Evolutionary conservation across 2,797 vertebrate genomes (phyloP).

Genomic region (Lacerta viridis): DNA sequence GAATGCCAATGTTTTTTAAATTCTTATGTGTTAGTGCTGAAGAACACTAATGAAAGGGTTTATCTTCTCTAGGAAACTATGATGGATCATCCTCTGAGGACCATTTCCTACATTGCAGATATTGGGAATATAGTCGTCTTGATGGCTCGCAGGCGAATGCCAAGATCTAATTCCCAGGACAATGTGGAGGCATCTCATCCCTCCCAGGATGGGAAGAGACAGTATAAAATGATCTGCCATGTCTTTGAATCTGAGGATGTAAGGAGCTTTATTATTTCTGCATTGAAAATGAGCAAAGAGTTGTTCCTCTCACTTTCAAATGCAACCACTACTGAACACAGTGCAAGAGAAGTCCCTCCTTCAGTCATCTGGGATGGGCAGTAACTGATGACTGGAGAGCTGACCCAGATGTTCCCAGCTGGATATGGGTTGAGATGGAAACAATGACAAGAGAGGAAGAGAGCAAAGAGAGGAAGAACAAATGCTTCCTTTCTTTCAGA

Average conservation of each 20-base stretch:
- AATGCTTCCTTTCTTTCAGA: neutral
- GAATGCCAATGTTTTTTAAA: conserved; percentile 16
- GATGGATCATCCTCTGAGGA: conserved; percentile 96
- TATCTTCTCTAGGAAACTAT: conserved; percentile 89
- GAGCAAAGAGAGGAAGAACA: neutral
- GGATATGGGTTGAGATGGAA: neutral
- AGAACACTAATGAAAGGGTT: conserved; percentile 4
- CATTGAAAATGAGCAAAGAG: conserved; percentile 30
- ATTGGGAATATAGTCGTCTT: conserved; percentile 96
- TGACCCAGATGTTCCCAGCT: neutral
- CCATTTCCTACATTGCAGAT: conserved; percentile 98
- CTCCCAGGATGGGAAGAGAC: conserved; percentile 91
- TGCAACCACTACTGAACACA: neutral
- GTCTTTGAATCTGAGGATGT: conserved; percentile 98
- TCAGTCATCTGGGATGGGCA: neutral
- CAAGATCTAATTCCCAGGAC: conserved; percentile 92
- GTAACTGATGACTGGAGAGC: neutral
- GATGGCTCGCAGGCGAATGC: conserved; percentile 95
- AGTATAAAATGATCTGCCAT: conserved; percentile 99
- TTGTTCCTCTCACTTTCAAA: neutral
- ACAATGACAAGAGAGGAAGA: neutral
- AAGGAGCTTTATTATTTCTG: conserved; percentile 76
- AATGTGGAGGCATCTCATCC: conserved; percentile 91
- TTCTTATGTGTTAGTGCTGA: neutral
- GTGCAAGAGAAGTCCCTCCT: neutral